phyloP scores from a whole-genome alignment of 2,888 invertebrate genomes.

The Apotomis betuletana region DNA sequence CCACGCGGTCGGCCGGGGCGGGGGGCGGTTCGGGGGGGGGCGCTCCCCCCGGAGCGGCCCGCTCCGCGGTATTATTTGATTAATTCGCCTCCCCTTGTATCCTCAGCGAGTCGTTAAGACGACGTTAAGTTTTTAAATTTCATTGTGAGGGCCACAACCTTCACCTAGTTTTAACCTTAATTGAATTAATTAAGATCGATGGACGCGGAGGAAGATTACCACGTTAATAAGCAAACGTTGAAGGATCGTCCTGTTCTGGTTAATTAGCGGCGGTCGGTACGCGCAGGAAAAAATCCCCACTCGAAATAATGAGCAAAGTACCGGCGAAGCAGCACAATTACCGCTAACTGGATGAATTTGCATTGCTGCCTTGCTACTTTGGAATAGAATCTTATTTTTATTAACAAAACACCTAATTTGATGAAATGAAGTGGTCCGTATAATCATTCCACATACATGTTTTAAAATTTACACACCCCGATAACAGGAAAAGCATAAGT shows the following conservation, averaged over 20 bases:
- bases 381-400: neutral
- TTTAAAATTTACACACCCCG: too few species aligned
- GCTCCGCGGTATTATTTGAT: constrained; percentile 82
- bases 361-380: constrained; percentile 51
- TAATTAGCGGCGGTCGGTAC: constrained; percentile 70
- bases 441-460: too few species aligned
- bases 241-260: constrained; percentile 75
- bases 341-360: constrained; percentile 81
- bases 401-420: neutral
- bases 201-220: constrained; percentile 74
- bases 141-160: constrained; percentile 79
- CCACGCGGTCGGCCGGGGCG: constrained; percentile 69
- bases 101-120: constrained; percentile 80
- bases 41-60: constrained; percentile 52
- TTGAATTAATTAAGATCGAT: constrained; percentile 80
- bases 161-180: constrained; percentile 81
- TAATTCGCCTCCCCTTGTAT: constrained; percentile 84
- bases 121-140: constrained; percentile 82
- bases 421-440: too few species aligned
- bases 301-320: constrained; percentile 72
- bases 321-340: constrained; percentile 73
- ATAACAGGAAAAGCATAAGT: too few species aligned
- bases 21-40: constrained; percentile 49
- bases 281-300: constrained; percentile 69
- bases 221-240: constrained; percentile 78